These are phyloP conservation scores for Diplazon laetatorius DNA, from an alignment of 2,888 invertebrate species.

Conservation along the genomic window DNA sequence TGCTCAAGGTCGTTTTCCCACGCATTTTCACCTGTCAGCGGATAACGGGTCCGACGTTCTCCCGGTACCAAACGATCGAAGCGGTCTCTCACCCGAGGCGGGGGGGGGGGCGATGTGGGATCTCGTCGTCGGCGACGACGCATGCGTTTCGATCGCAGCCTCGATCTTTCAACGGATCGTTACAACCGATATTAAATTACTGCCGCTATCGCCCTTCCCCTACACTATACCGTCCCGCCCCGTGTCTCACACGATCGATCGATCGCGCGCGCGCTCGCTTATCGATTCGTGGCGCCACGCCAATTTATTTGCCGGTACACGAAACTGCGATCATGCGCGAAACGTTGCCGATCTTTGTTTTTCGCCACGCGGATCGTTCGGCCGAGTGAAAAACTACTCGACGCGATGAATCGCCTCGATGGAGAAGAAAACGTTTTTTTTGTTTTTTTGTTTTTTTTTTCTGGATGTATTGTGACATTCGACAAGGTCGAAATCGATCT, in stretches of 20 bases:
- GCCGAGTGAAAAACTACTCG: neutral
- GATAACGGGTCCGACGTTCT: conserved; percentile 42
- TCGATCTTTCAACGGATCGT: conserved; percentile 33
- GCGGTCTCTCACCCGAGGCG: conserved; percentile 46
- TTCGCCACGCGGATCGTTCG: neutral
- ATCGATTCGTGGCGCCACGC: conserved; percentile 20
- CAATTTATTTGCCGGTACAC: neutral
- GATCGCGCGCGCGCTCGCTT: too few species aligned
- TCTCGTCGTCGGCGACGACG: neutral
- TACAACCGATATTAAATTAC: conserved; percentile 14
- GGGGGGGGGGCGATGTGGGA: conserved; percentile 46
- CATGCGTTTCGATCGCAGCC: conserved; percentile 15
- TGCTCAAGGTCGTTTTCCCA: conserved; percentile 68
- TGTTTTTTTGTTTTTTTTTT: too few species aligned
- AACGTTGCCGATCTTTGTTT: neutral
- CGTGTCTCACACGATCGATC: conserved; percentile 4
- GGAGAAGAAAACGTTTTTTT: too few species aligned
- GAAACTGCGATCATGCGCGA: neutral
- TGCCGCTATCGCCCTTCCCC: neutral
- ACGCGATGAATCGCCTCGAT: neutral
- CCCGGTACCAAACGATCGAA: conserved; percentile 2
- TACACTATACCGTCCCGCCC: too few species aligned
- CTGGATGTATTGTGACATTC: too few species aligned
- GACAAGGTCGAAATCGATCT: too few species aligned
- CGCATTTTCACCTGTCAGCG: conserved; percentile 66